These are phyloP conservation scores for Turdus rufiventris DNA, from an alignment of 2,113 vertebrate genomes.

Conservation along the genomic window DNA sequence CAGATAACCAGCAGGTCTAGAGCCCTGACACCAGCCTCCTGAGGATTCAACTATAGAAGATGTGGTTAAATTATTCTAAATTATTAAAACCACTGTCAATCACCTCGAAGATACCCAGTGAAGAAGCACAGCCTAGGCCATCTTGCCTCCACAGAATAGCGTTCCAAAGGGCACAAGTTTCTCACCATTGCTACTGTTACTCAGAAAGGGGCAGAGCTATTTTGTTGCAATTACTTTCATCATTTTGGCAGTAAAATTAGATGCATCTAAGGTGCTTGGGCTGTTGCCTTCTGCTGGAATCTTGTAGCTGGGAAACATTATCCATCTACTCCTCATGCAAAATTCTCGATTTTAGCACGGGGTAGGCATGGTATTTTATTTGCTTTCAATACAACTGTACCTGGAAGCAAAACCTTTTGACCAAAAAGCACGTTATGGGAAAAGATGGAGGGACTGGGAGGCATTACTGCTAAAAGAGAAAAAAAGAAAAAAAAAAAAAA, in stretches of 20 bases:
- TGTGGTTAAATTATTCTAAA: neutral
- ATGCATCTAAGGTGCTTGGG: neutral
- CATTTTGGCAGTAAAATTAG: neutral
- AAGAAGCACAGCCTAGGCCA: neutral
- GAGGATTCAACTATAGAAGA: neutral
- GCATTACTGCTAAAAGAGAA: neutral
- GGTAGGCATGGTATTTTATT: constrained; percentile 14
- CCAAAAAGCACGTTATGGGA: neutral
- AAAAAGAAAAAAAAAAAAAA: neutral
- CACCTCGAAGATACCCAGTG: neutral
- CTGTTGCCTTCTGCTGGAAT: neutral
- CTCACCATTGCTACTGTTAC: neutral
- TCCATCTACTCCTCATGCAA: constrained; percentile 4
- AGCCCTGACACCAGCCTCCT: neutral
- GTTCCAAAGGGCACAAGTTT: neutral
- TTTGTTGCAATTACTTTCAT: neutral
- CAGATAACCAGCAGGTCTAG: neutral
- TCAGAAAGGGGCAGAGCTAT: neutral
- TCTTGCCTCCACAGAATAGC: neutral
- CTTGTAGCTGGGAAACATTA: neutral
- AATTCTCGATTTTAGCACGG: constrained; percentile 26
- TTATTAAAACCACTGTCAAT: neutral
- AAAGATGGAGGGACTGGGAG: neutral
- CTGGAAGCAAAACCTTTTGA: constrained; percentile 21
- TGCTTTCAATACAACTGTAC: constrained; percentile 11